These are phyloP conservation scores for Bugula neritina DNA, from an alignment of 2,888 invertebrate genomes.

Conservation along the genomic window DNA sequence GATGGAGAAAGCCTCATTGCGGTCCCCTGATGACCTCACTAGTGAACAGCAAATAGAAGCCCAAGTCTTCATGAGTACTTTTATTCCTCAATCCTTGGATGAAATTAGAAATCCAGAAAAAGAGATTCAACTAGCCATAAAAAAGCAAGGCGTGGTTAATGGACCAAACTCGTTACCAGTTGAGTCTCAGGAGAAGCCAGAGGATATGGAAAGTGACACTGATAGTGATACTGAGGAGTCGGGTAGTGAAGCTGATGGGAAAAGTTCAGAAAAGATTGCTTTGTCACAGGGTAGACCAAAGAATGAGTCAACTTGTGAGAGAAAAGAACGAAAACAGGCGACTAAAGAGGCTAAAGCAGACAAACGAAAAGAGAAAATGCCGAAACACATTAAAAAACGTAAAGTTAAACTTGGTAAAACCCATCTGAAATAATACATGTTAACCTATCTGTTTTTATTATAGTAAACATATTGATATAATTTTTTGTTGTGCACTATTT, in stretches of 20 bases:
- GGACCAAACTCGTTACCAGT: conserved; percentile 69
- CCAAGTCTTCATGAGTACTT: conserved; percentile 76
- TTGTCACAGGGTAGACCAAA: conserved; percentile 44
- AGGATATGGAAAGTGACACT: neutral
- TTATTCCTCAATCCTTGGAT: conserved; percentile 83
- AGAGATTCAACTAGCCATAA: conserved; percentile 60
- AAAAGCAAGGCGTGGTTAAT: conserved; percentile 62
- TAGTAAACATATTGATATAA: no score
- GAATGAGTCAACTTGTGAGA: conserved; percentile 56
- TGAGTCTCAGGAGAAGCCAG: neutral
- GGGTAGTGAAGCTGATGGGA: conserved; percentile 33
- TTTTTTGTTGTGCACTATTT: no score
- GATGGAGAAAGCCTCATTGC: conserved; percentile 65
- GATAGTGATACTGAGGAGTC: conserved; percentile 26
- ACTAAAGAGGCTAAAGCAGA: conserved; percentile 83
- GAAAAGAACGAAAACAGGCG: conserved; percentile 69
- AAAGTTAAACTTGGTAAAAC: conserved; percentile 58
- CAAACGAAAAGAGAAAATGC: conserved; percentile 78
- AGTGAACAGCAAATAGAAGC: conserved; percentile 31
- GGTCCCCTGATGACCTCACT: conserved; percentile 62
- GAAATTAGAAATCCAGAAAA: conserved; percentile 66
- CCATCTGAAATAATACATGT: conserved; percentile 17
- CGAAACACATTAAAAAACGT: conserved; percentile 87
- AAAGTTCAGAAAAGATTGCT: conserved; percentile 29
- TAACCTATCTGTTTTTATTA: no score